phyloP scores from a whole-genome alignment of 2,888 invertebrate genomes.

The Conistra vaccinii region DNA sequence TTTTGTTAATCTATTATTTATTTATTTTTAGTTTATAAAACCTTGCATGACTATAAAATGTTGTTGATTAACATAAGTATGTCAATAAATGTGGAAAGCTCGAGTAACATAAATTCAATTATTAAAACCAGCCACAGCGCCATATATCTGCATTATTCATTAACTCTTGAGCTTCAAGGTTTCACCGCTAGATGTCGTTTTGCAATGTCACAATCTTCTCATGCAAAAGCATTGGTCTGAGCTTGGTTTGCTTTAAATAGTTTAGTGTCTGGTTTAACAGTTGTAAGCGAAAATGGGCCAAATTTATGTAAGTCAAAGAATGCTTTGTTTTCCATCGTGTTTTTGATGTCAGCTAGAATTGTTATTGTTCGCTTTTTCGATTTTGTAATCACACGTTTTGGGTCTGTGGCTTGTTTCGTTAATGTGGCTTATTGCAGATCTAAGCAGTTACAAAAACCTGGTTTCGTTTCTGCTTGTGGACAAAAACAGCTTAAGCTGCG shows the following conservation, averaged over 20 bases:
- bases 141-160: no score
- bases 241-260: constrained; percentile 1
- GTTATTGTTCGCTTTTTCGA: background rate
- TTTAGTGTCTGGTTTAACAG: constrained; percentile 1
- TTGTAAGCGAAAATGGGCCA: constrained; percentile 1
- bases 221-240: background rate
- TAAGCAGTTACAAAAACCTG: constrained; percentile 1
- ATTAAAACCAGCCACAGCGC: no score
- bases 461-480: background rate
- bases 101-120: no score
- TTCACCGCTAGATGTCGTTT: no score
- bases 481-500: constrained; percentile 1
- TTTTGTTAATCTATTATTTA: no score
- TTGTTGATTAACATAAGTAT: no score
- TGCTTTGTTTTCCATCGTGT: background rate
- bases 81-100: no score
- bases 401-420: background rate
- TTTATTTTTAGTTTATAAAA: no score
- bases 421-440: constrained; percentile 1
- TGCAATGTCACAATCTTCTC: no score
- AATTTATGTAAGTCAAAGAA: constrained; percentile 5
- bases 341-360: constrained; percentile 1
- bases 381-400: background rate
- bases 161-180: no score
- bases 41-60: no score